phyloP scores from a whole-genome alignment of 1,140 invertebrate species.

The Lasioglossum albipes region DNA sequence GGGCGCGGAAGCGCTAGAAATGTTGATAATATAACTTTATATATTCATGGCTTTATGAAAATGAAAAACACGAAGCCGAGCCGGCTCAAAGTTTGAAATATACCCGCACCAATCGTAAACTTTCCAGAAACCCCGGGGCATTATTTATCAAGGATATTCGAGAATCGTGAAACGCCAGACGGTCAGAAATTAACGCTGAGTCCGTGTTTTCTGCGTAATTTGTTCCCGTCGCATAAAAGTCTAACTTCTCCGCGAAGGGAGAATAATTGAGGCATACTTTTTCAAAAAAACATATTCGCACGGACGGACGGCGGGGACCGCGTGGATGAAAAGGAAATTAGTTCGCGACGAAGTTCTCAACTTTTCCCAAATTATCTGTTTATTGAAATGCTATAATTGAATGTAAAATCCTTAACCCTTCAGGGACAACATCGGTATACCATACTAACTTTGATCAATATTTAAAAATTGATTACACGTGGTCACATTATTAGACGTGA shows the following conservation, averaged over 20 bases:
- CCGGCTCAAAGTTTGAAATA: slow-evolving; percentile 25
- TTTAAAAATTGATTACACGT: no score
- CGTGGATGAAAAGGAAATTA: no score
- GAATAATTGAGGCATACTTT: neutral
- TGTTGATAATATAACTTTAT: slow-evolving; percentile 30
- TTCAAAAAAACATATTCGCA: neutral
- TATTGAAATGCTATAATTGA: no score
- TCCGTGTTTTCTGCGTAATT: slow-evolving; percentile 30
- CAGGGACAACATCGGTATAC: no score
- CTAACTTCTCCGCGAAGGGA: slow-evolving; percentile 11
- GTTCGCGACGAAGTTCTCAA: no score
- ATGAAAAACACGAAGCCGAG: slow-evolving; percentile 27
- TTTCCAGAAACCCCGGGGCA: slow-evolving; percentile 17
- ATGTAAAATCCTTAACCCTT: no score
- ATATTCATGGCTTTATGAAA: slow-evolving; percentile 36
- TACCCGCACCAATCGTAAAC: slow-evolving; percentile 25
- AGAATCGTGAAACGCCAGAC: slow-evolving; percentile 21
- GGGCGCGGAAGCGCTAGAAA: neutral
- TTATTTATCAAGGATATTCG: slow-evolving; percentile 45
- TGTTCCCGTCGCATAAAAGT: slow-evolving; percentile 32
- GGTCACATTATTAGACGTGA: no score
- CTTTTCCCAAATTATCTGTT: no score
- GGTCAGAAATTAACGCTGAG: slow-evolving; percentile 25
- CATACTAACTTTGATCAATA: no score
- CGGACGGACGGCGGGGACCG: no score